phyloP scores from a whole-genome alignment of 2,113 vertebrate genomes.

The Pitta sordida region DNA sequence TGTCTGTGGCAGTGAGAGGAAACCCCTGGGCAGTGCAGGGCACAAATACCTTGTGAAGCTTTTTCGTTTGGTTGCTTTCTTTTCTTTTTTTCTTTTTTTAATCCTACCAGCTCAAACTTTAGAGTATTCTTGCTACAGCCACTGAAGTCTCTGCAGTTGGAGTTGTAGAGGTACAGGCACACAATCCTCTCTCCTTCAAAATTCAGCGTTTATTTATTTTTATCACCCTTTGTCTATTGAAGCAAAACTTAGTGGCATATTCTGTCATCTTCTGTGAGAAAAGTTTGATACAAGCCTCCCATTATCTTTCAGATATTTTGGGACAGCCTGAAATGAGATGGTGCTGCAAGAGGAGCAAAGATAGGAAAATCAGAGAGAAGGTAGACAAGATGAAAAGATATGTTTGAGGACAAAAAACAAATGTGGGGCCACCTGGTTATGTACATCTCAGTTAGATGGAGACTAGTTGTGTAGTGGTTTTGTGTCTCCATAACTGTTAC shows the following conservation, averaged over 20 bases:
- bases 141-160: background rate
- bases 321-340: background rate
- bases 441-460: background rate
- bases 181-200: background rate
- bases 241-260: background rate
- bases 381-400: background rate
- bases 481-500: background rate
- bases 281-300: background rate
- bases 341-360: background rate
- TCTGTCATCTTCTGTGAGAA: background rate
- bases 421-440: no score
- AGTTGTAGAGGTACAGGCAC: background rate
- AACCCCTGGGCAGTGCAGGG: background rate
- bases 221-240: background rate
- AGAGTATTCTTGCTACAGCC: background rate
- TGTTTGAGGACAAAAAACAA: background rate
- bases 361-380: background rate
- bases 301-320: background rate
- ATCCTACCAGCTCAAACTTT: background rate
- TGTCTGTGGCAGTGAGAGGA: background rate
- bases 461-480: background rate
- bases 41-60: background rate
- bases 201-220: background rate
- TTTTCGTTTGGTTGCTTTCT: background rate
- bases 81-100: background rate